Percentiles rank a stretch among this genome's conserved stretches.
Evolutionary conservation across 2,888 invertebrate species (phyloP).

Genomic region (Pardosa pseudoannulata): DNA sequence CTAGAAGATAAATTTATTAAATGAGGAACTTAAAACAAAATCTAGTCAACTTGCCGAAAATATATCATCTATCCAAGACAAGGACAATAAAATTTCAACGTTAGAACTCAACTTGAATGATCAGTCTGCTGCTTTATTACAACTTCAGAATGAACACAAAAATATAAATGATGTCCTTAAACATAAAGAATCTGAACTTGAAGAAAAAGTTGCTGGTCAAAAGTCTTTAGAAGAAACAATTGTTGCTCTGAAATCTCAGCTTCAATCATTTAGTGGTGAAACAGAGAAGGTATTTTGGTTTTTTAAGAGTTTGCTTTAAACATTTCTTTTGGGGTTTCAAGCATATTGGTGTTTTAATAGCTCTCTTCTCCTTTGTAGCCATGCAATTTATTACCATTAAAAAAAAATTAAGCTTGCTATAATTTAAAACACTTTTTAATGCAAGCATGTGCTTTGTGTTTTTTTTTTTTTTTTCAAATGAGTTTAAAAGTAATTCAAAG

Average conservation of each 20-base stretch:
- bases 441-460: too few species aligned
- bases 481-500: too few species aligned
- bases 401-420: too few species aligned
- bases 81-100: slow-evolving; percentile 25
- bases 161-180: slow-evolving; percentile 25
- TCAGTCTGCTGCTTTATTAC: slow-evolving; percentile 17
- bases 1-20: slow-evolving; percentile 43
- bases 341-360: too few species aligned
- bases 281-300: slow-evolving; percentile 41
- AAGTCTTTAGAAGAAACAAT: slow-evolving; percentile 37
- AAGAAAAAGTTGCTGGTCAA: slow-evolving; percentile 23
- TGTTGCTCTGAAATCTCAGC: slow-evolving; percentile 17
- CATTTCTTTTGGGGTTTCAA: too few species aligned
- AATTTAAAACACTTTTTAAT: too few species aligned
- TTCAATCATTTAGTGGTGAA: slow-evolving; percentile 21
- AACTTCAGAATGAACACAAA: slow-evolving; percentile 19
- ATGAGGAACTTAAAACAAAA: slow-evolving; percentile 44
- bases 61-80: slow-evolving; percentile 32
- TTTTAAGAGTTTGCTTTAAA: too few species aligned
- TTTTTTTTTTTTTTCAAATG: too few species aligned
- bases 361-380: too few species aligned
- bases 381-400: too few species aligned
- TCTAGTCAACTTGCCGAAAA: slow-evolving; percentile 21
- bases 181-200: slow-evolving; percentile 22
- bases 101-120: slow-evolving; percentile 27